Percentiles rank a stretch among this genome's conserved stretches.
Conservation (phyloP, 2,797 vertebrate genomes). For the Austrolebias charrua region DNA sequence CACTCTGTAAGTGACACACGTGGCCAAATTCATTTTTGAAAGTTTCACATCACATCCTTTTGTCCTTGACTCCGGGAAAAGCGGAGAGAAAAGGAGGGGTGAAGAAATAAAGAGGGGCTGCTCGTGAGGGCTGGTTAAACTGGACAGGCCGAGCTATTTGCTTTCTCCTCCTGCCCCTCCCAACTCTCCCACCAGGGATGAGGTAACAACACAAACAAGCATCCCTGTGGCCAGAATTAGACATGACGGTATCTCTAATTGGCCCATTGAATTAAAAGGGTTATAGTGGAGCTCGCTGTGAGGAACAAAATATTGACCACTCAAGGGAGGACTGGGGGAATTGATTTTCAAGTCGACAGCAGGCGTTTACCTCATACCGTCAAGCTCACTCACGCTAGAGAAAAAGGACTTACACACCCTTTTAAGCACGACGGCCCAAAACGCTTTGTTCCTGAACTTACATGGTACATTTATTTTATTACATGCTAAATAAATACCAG, state of each 20-base stretch:
- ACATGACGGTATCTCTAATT: constrained; percentile 96
- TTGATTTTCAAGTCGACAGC: constrained; percentile 89
- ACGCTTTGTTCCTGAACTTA: constrained; percentile 16
- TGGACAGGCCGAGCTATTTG: constrained; percentile 49
- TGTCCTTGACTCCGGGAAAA: constrained; percentile 93
- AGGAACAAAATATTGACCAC: constrained; percentile 95
- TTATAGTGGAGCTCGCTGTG: constrained; percentile 76
- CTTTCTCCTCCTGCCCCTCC: constrained; percentile 34
- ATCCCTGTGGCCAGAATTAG: constrained; percentile 83
- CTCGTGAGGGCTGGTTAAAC: constrained; percentile 51
- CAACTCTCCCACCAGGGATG: constrained; percentile 73
- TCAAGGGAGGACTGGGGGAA: constrained; percentile 88
- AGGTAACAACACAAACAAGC: constrained; percentile 91
- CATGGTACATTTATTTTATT: constrained; percentile 12
- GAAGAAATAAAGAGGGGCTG: constrained; percentile 38
- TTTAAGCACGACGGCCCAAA: constrained; percentile 31
- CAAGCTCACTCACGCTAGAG: constrained; percentile 69
- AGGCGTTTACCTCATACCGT: constrained; percentile 83
- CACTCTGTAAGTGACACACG: constrained; percentile 84
- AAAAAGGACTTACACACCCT: constrained; percentile 37
- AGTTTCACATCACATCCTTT: constrained; percentile 94
- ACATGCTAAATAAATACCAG: constrained; percentile 11
- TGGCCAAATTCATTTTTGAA: constrained; percentile 95
- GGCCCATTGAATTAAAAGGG: constrained; percentile 93
- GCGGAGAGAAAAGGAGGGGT: constrained; percentile 48